A percentile compares a stretch with the other conserved stretches of the same genome.
These are phyloP conservation scores for Pluvianellus socialis DNA, from an alignment of 2,113 vertebrate species.

Conservation along the genomic window DNA sequence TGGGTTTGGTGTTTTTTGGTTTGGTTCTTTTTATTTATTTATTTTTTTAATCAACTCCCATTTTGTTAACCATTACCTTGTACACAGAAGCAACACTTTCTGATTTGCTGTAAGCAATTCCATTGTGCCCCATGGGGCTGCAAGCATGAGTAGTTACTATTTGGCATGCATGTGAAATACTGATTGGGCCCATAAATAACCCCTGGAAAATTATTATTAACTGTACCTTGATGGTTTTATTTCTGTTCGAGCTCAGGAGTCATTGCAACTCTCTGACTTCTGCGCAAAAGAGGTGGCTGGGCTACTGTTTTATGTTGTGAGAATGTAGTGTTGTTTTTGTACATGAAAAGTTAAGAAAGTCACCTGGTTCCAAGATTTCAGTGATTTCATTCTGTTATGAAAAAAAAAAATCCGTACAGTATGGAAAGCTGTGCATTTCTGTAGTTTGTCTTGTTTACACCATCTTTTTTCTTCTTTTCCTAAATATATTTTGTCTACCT, in stretches of 20 bases:
- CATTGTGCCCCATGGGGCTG: background rate
- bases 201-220: background rate
- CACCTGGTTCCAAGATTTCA: background rate
- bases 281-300: background rate
- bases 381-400: background rate
- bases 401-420: background rate
- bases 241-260: background rate
- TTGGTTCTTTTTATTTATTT: background rate
- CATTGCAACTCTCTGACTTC: background rate
- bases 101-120: background rate
- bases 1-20: background rate
- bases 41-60: background rate
- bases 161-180: background rate
- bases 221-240: background rate
- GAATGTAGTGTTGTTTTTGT: background rate
- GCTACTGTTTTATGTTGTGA: background rate
- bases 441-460: background rate
- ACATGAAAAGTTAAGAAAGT: background rate
- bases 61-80: conserved; percentile 40
- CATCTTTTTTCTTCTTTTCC: background rate
- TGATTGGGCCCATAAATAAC: background rate
- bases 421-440: background rate
- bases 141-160: background rate
- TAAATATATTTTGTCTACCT: background rate
- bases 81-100: background rate